Base-by-base conservation (phyloP, 2,797 vertebrate species). In the Amblyopsis hoosieri region DNA sequence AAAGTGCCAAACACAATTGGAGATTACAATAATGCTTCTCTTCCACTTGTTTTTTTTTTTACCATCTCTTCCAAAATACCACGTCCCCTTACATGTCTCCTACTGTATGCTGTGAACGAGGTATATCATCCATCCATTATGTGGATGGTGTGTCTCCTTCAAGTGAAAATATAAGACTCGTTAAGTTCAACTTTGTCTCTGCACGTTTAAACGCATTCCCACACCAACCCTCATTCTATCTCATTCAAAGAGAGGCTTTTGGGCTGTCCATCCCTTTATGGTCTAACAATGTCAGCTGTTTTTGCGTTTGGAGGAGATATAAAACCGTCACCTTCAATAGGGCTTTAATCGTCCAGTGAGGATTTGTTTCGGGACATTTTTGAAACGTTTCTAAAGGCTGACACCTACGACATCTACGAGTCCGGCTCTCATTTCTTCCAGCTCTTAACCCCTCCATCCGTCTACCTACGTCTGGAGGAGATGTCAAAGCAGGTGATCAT, bases 401-500 rank as follows among this genome's bases (percentile, higher is more conserved):
- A 66, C 45, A 56, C 75, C 60, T 53, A 47, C 52, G 68, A 62
- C 48, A 63, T 54, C 31, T 50, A 19, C 45, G 14, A 11, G 42
- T 69, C 57, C 46, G 9, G 56, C 17, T 54, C 50, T 64, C 50
- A 0, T 0, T 69, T 67, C 48, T 3, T 62, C 69, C 46, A 52
- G 17, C 29, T 63, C 31, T 37, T 54, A 53, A 0, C 33, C 57
- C 14, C n/a, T 57, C 57, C 53, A 13, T 55, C 60, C 45, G 3
- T 89, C 91, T 94, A 98, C 70, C 96, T 93, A 54, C 94, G 93
- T 78, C 93, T 92, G 56, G 94, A 97, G 64, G 95, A 96, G 85
- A 98, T 90, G 67, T 99, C 97, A 2, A 99, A 99, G 89, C 97
- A 99, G 75, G 97, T 99, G 84, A 99, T 93, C 97, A 99, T 98